These are phyloP conservation scores for Syrphus vitripennis DNA, from an alignment of 2,888 invertebrate species.

Conservation along the genomic window DNA sequence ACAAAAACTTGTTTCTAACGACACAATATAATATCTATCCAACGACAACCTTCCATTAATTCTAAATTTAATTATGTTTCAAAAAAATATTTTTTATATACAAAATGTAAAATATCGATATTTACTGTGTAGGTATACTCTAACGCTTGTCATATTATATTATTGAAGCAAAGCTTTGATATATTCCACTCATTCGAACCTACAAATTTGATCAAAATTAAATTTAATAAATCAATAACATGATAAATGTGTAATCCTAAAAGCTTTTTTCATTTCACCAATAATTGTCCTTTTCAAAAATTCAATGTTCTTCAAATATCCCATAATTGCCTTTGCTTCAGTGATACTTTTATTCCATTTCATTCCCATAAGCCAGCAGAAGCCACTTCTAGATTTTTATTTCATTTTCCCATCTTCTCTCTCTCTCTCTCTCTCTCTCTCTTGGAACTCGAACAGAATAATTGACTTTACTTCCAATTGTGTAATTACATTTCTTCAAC, in stretches of 20 bases:
- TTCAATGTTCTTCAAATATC: not conserved
- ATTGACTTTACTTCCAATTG: conserved; percentile 63
- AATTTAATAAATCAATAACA: not conserved
- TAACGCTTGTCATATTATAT: no score
- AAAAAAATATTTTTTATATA: no score
- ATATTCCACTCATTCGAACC: no score
- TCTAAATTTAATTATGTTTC: no score
- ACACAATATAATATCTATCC: no score
- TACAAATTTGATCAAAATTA: not conserved
- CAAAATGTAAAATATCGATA: no score
- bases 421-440: not conserved
- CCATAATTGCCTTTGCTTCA: not conserved
- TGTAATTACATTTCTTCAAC: conserved; percentile 56
- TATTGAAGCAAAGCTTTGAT: no score
- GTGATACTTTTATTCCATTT: conserved; percentile 11
- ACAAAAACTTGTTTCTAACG: no score
- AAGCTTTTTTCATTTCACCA: not conserved
- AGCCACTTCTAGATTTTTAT: conserved; percentile 14
- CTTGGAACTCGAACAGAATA: conserved; percentile 9
- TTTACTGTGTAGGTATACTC: no score
- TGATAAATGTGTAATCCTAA: not conserved
- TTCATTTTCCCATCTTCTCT: not conserved
- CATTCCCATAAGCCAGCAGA: no score
- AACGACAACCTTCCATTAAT: no score
- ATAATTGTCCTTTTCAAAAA: not conserved